Evolutionary conservation across 2,797 vertebrate genomes (phyloP).

Genomic region (Aselliscus stoliczkanus): DNA sequence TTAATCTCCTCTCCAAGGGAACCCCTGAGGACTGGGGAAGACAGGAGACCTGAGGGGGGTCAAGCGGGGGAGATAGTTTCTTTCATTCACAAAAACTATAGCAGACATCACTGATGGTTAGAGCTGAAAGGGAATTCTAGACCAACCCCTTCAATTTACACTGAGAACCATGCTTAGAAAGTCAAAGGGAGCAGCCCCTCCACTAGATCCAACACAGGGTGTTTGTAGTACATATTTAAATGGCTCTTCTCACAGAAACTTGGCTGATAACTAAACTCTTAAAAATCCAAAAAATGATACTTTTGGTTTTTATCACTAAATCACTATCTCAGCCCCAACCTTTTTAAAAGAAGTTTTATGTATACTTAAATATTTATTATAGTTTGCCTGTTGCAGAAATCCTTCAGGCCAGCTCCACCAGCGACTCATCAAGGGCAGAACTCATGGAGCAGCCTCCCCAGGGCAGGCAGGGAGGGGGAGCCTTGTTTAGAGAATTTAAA

Average conservation of each 20-base stretch:
- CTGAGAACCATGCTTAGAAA: not conserved
- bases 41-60: not conserved
- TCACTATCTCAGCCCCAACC: not conserved
- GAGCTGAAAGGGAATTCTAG: not conserved
- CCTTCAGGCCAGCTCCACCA: not conserved
- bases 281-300: not conserved
- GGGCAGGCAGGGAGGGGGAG: not conserved
- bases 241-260: not conserved
- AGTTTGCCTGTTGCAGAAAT: not conserved
- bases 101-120: not conserved
- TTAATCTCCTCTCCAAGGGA: not conserved
- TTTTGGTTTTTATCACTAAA: not conserved
- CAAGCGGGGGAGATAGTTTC: not conserved
- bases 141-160: not conserved
- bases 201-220: not conserved
- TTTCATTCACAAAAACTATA: not conserved
- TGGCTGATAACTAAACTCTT: not conserved
- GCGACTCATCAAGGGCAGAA: not conserved
- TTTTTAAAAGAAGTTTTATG: not conserved
- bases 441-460: too few relatives aligned
- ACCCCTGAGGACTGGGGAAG: not conserved
- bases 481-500: not conserved
- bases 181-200: not conserved
- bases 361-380: not conserved
- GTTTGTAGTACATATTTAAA: not conserved